Evolutionary conservation across 2,888 invertebrate species (phyloP), one percentile per base, ranked within the genome.

Genomic region (Therioaphis trifolii): DNA sequence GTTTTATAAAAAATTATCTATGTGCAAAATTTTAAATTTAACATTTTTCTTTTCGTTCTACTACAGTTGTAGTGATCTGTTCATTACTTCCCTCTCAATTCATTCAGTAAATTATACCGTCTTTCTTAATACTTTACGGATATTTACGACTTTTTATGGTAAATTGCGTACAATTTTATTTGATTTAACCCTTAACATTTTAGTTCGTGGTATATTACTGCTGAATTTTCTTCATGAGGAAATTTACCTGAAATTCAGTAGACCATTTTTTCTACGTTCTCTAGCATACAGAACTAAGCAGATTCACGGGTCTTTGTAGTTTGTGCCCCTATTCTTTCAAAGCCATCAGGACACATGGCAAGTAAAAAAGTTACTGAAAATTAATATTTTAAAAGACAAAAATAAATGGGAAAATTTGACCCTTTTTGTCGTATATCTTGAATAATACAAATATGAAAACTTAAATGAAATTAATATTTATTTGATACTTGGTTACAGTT

Each of bases 171-270:
- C 68, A 24, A 40, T n/a, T 79, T 69, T 69, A 55, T 79, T 79
- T 69, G 55, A 69, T 79, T 79, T 79, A 52, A 5, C 21, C 27
- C 12, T 79, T 55, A 69, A 55, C 55, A 79, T 55, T 79, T 79
- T 55, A 55, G 55, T 71, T 43, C 12, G 2, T 58, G 9, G 61
- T 80, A 58, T 29, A 71, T 46, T 21, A 14, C 61, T 61, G 18
- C 27, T 29, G n/a, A 46, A 80, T 46, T 12, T 21, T 79, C 9
- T 55, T 43, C 43, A 55, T 29, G 29, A 9, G 71, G n/a, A 15
- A 29, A 71, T 58, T 61, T 71, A 80, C 71, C 43, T 43, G 71
- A 12, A 55, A 27, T 55, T 43, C n/a, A n/a, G n/a, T n/a, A n/a
- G n/a, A 7, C 0, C 27, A 27, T 69, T 49, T 46, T 40, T 43